Evolutionary conservation across 2,888 invertebrate genomes (phyloP), one percentile per base, ranked within the genome.

Genomic region (Euplexia lucipara): DNA sequence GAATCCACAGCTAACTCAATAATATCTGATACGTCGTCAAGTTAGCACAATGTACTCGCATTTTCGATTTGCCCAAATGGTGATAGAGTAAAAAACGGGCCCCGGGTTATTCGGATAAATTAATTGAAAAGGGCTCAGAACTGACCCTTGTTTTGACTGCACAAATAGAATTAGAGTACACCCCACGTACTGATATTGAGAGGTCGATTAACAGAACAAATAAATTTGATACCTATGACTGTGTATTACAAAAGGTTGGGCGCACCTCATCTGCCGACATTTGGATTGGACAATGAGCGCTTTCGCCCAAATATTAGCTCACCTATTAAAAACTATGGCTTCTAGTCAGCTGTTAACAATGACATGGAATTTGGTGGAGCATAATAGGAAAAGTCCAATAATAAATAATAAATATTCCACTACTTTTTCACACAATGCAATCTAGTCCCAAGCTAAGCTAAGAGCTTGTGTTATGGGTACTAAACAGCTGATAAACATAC

Each of bases 81-180:
- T 88, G 88, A 87, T 86, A 80, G 81, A 86, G 81, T 85, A 87
- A 89, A 91, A 90, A 88, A 80, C 75, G 69, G 77, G 77, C 86
- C 85, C 75, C 75, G 75, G 85, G 88, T 78, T 77, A 79, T 79
- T 69, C 85, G 81, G 84, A 85, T 89, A 87, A 90, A 92, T 91
- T 91, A 92, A 92, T 91, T 90, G 91, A 89, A 92, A 89, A 87
- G 90, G 91, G 92, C 89, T 86, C 85, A 83, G 74, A 60, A 62
- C 82, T 77, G 79, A 86, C 91, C 92, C 91, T 91, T 91, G 92
- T 92, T 92, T 92, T 90, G 90, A 88, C 88, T 89, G 91, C 82
- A 86, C 91, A 93, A 93, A 93, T 90, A 92, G 90, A 91, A 92
- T 93, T 92, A 91, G 92, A 91, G 88, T 86, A 86, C 89, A 82